Conservation (phyloP, 2,113 vertebrate genomes). For the Xiphophorus hellerii region DNA sequence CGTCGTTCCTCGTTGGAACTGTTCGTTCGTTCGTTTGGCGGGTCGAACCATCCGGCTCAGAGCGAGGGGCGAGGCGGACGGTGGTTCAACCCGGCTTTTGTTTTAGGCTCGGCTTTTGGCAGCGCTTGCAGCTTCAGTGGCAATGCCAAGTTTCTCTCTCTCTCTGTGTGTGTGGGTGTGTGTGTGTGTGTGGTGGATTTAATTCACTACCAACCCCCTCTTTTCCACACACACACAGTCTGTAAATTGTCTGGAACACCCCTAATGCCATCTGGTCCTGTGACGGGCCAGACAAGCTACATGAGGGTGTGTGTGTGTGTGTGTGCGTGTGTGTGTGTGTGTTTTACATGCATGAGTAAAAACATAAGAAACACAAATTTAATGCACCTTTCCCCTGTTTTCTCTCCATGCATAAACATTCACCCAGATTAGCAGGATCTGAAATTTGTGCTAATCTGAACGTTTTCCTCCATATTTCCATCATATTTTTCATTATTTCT, state of each 20-base stretch:
- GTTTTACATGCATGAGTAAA: conserved; percentile 24
- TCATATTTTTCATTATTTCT: neutral
- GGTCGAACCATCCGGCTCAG: conserved; percentile 70
- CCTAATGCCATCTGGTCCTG: conserved; percentile 76
- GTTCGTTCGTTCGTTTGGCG: conserved; percentile 4
- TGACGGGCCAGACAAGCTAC: conserved; percentile 66
- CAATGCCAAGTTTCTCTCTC: conserved; percentile 60
- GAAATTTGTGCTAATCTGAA: neutral
- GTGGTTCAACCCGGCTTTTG: conserved; percentile 74
- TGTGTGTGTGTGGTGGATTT: conserved; percentile 32
- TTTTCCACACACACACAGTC: conserved; percentile 42
- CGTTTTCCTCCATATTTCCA: neutral
- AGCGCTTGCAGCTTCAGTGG: conserved; percentile 56
- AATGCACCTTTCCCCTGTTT: conserved; percentile 28
- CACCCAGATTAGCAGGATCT: conserved; percentile 3
- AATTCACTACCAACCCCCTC: conserved; percentile 47
- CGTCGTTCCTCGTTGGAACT: neutral
- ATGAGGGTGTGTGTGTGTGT: conserved; percentile 29
- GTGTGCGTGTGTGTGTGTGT: conserved; percentile 38
- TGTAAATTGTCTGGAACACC: conserved; percentile 78
- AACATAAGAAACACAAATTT: conserved; percentile 6
- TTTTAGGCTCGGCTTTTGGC: conserved; percentile 71
- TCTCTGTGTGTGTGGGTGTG: conserved; percentile 23
- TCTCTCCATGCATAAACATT: conserved; percentile 7
- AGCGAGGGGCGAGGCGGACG: conserved; percentile 45